Conservation (phyloP, 1,140 invertebrate species). For the Cheumatopsyche charites region DNA sequence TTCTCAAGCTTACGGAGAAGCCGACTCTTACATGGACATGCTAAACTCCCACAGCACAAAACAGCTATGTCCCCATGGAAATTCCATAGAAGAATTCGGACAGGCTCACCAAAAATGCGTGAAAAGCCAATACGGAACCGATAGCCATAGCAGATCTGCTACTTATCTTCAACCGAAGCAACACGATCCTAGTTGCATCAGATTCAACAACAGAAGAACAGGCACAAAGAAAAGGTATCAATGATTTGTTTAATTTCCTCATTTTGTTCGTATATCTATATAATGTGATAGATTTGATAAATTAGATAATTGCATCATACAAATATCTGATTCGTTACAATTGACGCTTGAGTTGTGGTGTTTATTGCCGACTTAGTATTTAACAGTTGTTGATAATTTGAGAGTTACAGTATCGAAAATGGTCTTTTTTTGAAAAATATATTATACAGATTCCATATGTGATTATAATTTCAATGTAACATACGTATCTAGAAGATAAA, state of each 20-base stretch:
- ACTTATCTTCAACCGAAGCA: slow-evolving; percentile 51
- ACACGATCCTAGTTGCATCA: slow-evolving; percentile 59
- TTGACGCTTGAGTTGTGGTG: no score
- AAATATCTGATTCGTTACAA: no score
- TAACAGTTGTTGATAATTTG: no score
- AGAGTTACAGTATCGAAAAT: no score
- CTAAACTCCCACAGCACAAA: slow-evolving; percentile 54
- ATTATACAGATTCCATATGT: no score
- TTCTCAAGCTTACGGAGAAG: slow-evolving; percentile 59
- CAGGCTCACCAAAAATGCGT: slow-evolving; percentile 61
- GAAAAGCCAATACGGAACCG: slow-evolving; percentile 54
- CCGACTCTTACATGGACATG: slow-evolving; percentile 59
- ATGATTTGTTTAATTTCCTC: background rate
- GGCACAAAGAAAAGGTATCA: slow-evolving; percentile 56
- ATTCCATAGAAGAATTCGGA: slow-evolving; percentile 59
- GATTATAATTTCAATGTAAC: no score
- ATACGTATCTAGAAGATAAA: no score
- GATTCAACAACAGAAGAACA: slow-evolving; percentile 57
- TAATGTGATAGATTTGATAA: no score
- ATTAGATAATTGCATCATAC: no score
- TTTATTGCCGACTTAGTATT: no score
- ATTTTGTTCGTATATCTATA: background rate
- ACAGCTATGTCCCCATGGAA: slow-evolving; percentile 58
- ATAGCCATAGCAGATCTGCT: slow-evolving; percentile 43
- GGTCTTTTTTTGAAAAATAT: no score